phyloP scores from a whole-genome alignment of 1,140 invertebrate genomes.

The Cyclargus thomasi region DNA sequence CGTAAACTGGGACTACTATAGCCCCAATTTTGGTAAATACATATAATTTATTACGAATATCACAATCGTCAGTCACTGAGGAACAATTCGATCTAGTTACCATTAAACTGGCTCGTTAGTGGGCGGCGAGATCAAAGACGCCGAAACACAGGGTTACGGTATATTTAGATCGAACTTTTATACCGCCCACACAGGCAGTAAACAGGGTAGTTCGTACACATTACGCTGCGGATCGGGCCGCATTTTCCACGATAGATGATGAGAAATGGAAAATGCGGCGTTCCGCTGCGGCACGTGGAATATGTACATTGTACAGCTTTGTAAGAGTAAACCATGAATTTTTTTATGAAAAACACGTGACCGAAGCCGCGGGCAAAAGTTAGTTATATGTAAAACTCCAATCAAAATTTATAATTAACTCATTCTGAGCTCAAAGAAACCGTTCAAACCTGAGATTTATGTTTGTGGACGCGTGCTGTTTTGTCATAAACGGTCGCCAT shows the following conservation, averaged over 20 bases:
- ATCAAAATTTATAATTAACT: neutral
- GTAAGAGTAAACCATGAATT: too few relatives aligned
- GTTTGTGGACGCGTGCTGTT: slow-evolving; percentile 40
- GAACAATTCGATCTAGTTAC: slow-evolving; percentile 61
- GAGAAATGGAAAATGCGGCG: too few relatives aligned
- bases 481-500: slow-evolving; percentile 26
- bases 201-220: neutral
- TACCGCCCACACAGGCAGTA: slow-evolving; percentile 33
- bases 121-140: slow-evolving; percentile 64
- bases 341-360: too few relatives aligned
- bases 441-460: slow-evolving; percentile 39
- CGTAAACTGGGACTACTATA: neutral
- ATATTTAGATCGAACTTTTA: slow-evolving; percentile 8
- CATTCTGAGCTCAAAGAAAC: slow-evolving; percentile 37
- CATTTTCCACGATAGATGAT: too few relatives aligned
- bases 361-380: too few relatives aligned
- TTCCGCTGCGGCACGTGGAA: too few relatives aligned
- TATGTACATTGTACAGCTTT: too few relatives aligned
- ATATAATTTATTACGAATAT: slow-evolving; percentile 3
- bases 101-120: slow-evolving; percentile 65
- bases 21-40: neutral
- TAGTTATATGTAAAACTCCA: neutral
- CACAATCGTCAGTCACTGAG: neutral
- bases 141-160: slow-evolving; percentile 44
- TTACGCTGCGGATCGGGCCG: too few relatives aligned